Conservation (phyloP, 2,888 invertebrate genomes). For the Drosophila algonquin region DNA sequence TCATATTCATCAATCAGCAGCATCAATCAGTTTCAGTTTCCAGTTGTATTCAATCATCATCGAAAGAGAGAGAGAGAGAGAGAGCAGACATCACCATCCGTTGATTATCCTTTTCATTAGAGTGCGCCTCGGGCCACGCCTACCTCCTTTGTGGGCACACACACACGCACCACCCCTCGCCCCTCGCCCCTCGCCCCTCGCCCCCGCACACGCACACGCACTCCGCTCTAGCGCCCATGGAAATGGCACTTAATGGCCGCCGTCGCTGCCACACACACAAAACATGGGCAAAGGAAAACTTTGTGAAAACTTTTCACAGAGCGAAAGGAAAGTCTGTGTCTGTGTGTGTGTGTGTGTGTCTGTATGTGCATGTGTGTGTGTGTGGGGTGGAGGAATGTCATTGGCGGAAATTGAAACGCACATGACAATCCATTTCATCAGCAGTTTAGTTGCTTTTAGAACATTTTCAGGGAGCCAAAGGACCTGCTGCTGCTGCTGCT, state of each 20-base stretch:
- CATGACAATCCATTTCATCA: constrained; percentile 83
- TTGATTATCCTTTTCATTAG: constrained; percentile 71
- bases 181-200: no score
- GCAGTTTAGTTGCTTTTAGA: constrained; percentile 79
- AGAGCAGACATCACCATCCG: constrained; percentile 45
- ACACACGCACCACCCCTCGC: no score
- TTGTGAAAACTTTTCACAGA: constrained; percentile 67
- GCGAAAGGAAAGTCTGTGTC: constrained; percentile 7
- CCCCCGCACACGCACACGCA: constrained; percentile 12
- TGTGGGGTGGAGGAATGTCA: constrained; percentile 58
- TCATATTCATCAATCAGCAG: constrained; percentile 39
- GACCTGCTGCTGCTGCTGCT: constrained; percentile 3
- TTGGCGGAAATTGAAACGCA: constrained; percentile 83
- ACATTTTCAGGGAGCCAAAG: constrained; percentile 54
- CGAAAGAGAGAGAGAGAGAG: background rate
- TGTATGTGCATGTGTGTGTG: constrained; percentile 16
- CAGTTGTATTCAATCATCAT: constrained; percentile 41
- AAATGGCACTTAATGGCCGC: constrained; percentile 62
- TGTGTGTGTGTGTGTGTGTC: background rate
- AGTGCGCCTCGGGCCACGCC: constrained; percentile 47
- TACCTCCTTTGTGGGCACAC: background rate
- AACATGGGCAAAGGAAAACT: constrained; percentile 67
- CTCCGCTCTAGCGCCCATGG: constrained; percentile 56
- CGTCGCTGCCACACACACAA: constrained; percentile 28
- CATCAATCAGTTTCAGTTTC: constrained; percentile 22